phyloP scores from a whole-genome alignment of 1,140 invertebrate species.

The Oryzaephilus surinamensis region DNA sequence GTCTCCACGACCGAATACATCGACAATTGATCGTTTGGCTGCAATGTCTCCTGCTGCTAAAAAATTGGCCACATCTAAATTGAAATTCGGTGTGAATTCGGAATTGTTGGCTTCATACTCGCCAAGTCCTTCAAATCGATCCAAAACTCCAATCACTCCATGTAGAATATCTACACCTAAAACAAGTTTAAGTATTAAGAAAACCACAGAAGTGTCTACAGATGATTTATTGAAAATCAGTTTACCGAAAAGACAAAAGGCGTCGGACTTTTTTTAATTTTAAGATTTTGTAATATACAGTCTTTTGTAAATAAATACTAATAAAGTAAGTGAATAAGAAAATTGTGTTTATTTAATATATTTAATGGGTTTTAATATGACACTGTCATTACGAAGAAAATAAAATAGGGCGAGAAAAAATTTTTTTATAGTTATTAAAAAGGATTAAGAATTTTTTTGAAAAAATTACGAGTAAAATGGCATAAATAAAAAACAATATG shows the following conservation, averaged over 20 bases:
- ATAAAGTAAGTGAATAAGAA: too few relatives aligned
- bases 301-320: too few relatives aligned
- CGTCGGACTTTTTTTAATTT: conserved; percentile 50
- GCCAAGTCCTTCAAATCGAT: conserved; percentile 31
- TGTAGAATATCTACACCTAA: conserved; percentile 30
- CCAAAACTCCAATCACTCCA: conserved; percentile 35
- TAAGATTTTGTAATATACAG: too few relatives aligned
- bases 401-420: too few relatives aligned
- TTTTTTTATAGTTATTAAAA: too few relatives aligned
- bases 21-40: conserved; percentile 67
- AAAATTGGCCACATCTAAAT: conserved; percentile 53
- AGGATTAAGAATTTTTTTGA: too few relatives aligned
- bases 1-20: conserved; percentile 44
- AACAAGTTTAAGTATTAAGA: conserved; percentile 23
- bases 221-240: conserved; percentile 66
- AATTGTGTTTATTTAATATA: too few relatives aligned
- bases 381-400: too few relatives aligned
- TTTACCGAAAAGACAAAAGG: conserved; percentile 53
- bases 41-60: conserved; percentile 92
- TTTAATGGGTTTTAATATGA: too few relatives aligned
- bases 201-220: conserved; percentile 41
- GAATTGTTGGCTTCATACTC: conserved; percentile 32
- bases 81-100: conserved; percentile 39
- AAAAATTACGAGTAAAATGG: too few relatives aligned
- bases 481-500: too few relatives aligned